Base-by-base conservation (phyloP, 2,888 invertebrate species). In the Nasonia oneida region DNA sequence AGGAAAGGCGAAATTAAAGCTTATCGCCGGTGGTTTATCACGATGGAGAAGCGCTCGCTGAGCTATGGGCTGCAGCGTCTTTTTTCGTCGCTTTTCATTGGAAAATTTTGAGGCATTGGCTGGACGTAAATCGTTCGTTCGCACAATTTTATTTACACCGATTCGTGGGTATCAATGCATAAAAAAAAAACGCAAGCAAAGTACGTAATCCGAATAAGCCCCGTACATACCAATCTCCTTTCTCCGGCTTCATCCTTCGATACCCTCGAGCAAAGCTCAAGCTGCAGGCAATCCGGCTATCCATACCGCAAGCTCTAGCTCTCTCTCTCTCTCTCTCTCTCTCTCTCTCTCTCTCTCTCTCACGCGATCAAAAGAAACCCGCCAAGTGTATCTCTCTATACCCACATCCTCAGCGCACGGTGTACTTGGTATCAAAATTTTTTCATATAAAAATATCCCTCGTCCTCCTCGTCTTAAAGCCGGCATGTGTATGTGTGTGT, bases 1-100 rank as follows among this genome's bases (percentile, higher is more conserved):
- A 23, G 73, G 5, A 37, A n/a, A 42, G 39, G 53, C 61, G 64
- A 80, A 84, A 80, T 84, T 75, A 84, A 84, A 84, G 74, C 67
- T 84, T 84, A 79, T 74, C 64, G 84, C 67, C 29, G 29, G 37
- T 70, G 67, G 74, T 78, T 78, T 83, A 47, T 83, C 78, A 73
- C 71, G 50, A 42, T 71, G 47, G 42, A 37, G 8, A n/a, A 39
- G 23, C 2, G 37, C 33, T 8, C 33, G 33, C 33, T 18, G 29
- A 29, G 29, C 29, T 29, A 29, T 29, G 15, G 15, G 37, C 50
- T 15, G 14, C 15, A 29, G 29, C 15, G 50, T 23, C n/a, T 42
- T 42, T 71, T 73, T 42, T n/a, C 12, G 3, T 42, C 18, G n/a
- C 18, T 73, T 42, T 73, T 73, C n/a, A 42, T 67, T 67, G 23